Conservation (phyloP, 2,113 vertebrate species). For the Narcine bancroftii region DNA sequence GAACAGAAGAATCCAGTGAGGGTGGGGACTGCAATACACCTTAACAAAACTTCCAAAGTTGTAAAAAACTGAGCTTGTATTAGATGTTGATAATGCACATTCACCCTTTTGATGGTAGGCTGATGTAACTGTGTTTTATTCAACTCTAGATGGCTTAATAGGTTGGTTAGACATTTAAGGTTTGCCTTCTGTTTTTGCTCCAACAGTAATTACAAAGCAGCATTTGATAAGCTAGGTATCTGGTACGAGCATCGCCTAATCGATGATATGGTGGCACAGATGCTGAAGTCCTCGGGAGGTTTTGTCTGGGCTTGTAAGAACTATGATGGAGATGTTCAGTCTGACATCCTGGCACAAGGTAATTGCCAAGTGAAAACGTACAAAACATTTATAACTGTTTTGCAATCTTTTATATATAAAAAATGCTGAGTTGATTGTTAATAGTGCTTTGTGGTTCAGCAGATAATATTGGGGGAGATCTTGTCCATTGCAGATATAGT, state of each 20-base stretch:
- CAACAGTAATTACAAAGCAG: constrained; percentile 34
- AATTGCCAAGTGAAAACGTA: background rate
- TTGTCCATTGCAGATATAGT: background rate
- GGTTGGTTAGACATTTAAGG: background rate
- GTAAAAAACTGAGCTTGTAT: background rate
- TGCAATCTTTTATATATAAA: background rate
- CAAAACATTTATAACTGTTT: no score
- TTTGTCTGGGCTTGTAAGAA: constrained; percentile 40
- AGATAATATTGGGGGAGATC: background rate
- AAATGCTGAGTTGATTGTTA: background rate
- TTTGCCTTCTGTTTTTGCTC: background rate
- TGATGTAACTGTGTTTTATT: background rate
- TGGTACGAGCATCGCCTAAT: constrained; percentile 38
- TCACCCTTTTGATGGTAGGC: background rate
- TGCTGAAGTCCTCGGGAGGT: constrained; percentile 38
- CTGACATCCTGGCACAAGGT: constrained; percentile 40
- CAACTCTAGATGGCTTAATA: background rate
- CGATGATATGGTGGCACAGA: constrained; percentile 39
- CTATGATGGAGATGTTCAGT: constrained; percentile 38
- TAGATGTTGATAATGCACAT: no score
- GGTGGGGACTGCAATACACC: background rate
- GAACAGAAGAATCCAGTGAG: no score
- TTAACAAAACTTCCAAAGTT: background rate
- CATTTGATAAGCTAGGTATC: constrained; percentile 34
- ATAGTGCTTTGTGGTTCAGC: background rate